These are phyloP conservation scores for Oryzias dopingdopingensis DNA, from an alignment of 2,797 vertebrate genomes.

Conservation along the genomic window DNA sequence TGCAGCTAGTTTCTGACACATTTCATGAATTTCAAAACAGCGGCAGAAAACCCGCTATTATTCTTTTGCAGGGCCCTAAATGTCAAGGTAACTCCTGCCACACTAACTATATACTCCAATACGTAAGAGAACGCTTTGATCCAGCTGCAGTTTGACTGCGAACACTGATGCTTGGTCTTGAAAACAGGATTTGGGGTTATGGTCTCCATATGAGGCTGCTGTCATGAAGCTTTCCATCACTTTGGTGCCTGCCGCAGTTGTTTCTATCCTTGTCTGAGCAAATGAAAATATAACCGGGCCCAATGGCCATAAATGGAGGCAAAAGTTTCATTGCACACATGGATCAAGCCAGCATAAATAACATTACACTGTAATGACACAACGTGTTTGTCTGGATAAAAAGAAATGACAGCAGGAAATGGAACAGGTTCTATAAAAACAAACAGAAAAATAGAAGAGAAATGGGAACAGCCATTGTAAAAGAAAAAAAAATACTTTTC, in stretches of 20 bases:
- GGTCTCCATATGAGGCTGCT: background rate
- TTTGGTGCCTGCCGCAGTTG: background rate
- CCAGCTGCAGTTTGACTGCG: background rate
- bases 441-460: background rate
- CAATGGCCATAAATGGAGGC: background rate
- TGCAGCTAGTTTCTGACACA: slow-evolving; percentile 27
- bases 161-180: background rate
- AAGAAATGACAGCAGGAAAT: background rate
- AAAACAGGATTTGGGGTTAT: background rate
- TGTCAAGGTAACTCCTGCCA: slow-evolving; percentile 3
- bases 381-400: background rate
- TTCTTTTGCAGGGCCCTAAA: slow-evolving; percentile 2
- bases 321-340: background rate
- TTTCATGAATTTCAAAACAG: slow-evolving; percentile 43
- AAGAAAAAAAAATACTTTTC: too few species aligned
- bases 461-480: background rate
- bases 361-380: slow-evolving; percentile 7
- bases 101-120: background rate
- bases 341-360: background rate
- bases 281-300: background rate
- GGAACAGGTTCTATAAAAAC: background rate
- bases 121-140: background rate
- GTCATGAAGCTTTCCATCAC: background rate
- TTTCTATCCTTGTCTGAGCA: background rate
- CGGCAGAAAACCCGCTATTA: slow-evolving; percentile 6